phyloP scores from a whole-genome alignment of 2,888 invertebrate genomes.

The Dioctria rufipes region DNA sequence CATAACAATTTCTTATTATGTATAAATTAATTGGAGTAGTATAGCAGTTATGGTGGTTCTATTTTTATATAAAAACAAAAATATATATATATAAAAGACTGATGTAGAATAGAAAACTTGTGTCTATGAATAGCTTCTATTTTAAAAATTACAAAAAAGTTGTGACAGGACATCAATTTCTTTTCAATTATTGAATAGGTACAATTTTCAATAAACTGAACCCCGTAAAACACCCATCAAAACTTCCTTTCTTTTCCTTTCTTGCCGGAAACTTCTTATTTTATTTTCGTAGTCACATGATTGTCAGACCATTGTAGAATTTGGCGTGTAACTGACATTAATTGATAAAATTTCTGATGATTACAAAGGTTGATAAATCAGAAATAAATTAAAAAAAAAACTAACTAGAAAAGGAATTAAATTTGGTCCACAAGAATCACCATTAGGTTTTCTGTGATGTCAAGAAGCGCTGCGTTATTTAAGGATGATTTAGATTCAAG shows the following conservation, averaged over 20 bases:
- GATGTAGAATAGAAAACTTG: too few species aligned
- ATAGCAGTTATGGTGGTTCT: too few species aligned
- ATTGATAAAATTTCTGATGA: slow-evolving; percentile 51
- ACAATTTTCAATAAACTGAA: background rate
- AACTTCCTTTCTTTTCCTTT: background rate
- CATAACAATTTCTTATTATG: too few species aligned
- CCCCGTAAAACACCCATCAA: background rate
- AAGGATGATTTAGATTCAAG: too few species aligned
- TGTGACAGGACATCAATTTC: slow-evolving; percentile 2
- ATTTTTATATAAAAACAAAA: too few species aligned
- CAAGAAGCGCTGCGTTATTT: too few species aligned
- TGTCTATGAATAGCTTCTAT: too few species aligned
- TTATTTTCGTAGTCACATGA: slow-evolving; percentile 4
- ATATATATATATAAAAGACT: too few species aligned
- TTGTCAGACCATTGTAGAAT: slow-evolving; percentile 27
- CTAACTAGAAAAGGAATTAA: too few species aligned
- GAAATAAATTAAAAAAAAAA: background rate
- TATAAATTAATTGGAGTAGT: too few species aligned
- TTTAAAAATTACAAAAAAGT: background rate
- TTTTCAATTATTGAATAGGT: background rate
- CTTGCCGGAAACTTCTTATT: background rate
- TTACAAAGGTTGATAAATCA: slow-evolving; percentile 18
- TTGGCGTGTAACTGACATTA: slow-evolving; percentile 53
- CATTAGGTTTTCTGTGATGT: too few species aligned
- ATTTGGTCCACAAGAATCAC: too few species aligned